Conservation (phyloP, 2,113 vertebrate species). For the Atrichornis clamosus region DNA sequence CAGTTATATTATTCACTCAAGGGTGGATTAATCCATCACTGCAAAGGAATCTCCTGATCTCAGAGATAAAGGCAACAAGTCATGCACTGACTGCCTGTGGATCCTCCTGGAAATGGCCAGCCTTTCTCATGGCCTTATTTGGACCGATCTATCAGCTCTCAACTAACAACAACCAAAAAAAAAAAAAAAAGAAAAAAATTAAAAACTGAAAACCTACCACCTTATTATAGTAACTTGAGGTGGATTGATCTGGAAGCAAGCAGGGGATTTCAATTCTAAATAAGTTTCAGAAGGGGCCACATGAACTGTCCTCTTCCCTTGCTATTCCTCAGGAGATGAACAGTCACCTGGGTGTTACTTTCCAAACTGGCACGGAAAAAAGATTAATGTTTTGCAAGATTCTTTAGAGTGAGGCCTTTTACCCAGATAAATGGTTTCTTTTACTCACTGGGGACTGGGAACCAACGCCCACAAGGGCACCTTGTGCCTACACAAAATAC, state of each 20-base stretch:
- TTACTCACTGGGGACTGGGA: neutral
- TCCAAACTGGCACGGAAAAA: neutral
- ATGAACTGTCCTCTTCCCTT: neutral
- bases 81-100: conserved; percentile 13
- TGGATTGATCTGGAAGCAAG: neutral
- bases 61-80: conserved; percentile 64
- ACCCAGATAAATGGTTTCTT: neutral
- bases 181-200: neutral
- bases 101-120: conserved; percentile 32
- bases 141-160: neutral
- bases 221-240: neutral
- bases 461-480: too few species aligned
- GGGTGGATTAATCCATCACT: conserved; percentile 58
- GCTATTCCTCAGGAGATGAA: neutral
- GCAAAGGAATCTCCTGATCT: conserved; percentile 63
- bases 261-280: neutral
- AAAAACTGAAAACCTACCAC: neutral
- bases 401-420: neutral
- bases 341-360: neutral
- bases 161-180: neutral
- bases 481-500: neutral
- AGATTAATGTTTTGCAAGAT: neutral
- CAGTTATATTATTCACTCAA: conserved; percentile 48
- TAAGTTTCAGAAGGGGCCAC: neutral
- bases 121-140: conserved; percentile 41